Conservation (phyloP, 2,113 vertebrate genomes). For the Theristicus caerulescens region DNA sequence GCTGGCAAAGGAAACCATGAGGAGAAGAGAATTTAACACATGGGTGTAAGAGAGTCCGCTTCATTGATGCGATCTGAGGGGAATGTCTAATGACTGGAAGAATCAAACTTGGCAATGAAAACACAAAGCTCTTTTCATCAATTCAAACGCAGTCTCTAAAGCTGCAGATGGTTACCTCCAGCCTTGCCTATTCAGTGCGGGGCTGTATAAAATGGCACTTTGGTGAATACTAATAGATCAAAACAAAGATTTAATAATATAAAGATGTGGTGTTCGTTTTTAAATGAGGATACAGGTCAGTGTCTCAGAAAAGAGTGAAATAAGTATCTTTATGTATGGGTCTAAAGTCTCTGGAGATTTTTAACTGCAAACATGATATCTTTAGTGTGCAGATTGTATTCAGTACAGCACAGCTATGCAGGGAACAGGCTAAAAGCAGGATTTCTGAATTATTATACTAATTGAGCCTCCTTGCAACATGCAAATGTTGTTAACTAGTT, state of each 20-base stretch:
- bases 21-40: conserved; percentile 86
- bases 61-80: conserved; percentile 85
- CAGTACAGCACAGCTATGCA: conserved; percentile 46
- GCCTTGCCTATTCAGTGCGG: conserved; percentile 75
- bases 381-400: conserved; percentile 66
- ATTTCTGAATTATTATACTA: conserved; percentile 36
- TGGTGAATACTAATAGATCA: conserved; percentile 84
- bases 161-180: conserved; percentile 84
- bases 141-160: conserved; percentile 76
- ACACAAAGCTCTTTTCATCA: conserved; percentile 89
- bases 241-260: conserved; percentile 84
- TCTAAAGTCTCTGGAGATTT: conserved; percentile 77
- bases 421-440: conserved; percentile 28
- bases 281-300: conserved; percentile 79
- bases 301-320: conserved; percentile 78
- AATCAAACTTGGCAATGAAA: conserved; percentile 88
- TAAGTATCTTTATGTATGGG: conserved; percentile 73
- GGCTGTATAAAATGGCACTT: conserved; percentile 80
- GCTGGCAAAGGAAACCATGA: conserved; percentile 83
- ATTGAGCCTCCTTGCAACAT: conserved; percentile 6
- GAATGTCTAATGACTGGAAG: conserved; percentile 87
- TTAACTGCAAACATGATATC: conserved; percentile 67
- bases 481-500: conserved; percentile 35
- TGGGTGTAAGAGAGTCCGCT: conserved; percentile 79
- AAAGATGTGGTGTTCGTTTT: conserved; percentile 80